Conservation (phyloP, 2,113 vertebrate species). For the Elephas maximus region DNA sequence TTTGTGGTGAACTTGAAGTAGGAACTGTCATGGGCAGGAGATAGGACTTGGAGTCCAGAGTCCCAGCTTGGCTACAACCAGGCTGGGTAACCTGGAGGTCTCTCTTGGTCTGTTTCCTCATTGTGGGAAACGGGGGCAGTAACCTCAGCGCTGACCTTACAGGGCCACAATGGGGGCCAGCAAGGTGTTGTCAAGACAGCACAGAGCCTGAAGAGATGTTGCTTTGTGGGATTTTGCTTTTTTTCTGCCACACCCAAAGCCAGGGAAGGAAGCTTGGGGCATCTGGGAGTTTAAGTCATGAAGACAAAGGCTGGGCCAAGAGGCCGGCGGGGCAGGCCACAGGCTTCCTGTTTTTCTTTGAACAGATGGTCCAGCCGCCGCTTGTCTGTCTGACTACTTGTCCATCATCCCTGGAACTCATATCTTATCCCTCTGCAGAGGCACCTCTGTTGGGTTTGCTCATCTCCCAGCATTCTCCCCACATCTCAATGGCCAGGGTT, state of each 20-base stretch:
- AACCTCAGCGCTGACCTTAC: neutral
- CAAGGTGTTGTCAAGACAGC: neutral
- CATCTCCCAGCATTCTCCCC: neutral
- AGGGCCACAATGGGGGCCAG: fast-evolving
- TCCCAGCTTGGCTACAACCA: neutral
- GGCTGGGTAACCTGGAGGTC: neutral
- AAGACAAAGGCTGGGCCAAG: conserved; percentile 53
- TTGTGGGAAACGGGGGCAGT: neutral
- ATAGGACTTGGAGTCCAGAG: neutral
- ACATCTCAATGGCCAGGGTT: neutral
- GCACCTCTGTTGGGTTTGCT: neutral
- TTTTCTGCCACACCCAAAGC: neutral
- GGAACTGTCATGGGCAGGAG: neutral
- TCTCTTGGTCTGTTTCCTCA: neutral
- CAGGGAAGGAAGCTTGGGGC: conserved; percentile 12
- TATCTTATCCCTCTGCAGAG: neutral
- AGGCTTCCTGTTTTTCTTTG: conserved; percentile 80
- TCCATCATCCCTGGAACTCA: neutral
- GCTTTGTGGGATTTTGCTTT: neutral
- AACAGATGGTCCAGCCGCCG: neutral
- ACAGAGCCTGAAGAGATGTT: neutral
- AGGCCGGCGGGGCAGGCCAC: conserved; percentile 37
- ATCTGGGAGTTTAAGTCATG: conserved; percentile 40
- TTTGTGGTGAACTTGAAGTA: neutral
- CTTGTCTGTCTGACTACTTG: neutral